Evolutionary conservation across 2,113 vertebrate species (phyloP).

Genomic region (Corythaixoides concolor): DNA sequence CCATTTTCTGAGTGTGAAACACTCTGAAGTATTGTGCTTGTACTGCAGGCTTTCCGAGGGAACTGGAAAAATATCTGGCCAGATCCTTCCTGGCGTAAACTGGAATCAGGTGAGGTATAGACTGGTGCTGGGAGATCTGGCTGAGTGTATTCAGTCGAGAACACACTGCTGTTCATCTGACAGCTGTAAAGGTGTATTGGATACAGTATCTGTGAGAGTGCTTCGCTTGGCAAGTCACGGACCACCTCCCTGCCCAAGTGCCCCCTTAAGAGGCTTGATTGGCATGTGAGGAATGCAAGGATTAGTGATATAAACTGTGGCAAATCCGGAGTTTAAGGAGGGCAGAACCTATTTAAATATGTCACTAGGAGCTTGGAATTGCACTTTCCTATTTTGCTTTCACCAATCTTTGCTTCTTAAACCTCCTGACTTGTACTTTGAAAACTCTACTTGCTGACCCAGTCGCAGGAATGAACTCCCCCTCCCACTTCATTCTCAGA

Average conservation of each 20-base stretch:
- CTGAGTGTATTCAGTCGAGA: neutral
- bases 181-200: neutral
- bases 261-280: constrained; percentile 37
- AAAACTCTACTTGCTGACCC: neutral
- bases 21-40: neutral
- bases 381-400: neutral
- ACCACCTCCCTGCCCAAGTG: constrained; percentile 20
- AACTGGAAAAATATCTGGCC: neutral
- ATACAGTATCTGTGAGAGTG: neutral
- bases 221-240: constrained; percentile 26
- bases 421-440: neutral
- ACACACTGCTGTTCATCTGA: neutral
- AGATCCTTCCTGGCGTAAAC: neutral
- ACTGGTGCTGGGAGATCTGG: neutral
- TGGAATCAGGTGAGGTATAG: neutral
- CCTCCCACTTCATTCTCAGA: neutral
- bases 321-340: neutral
- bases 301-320: constrained; percentile 51
- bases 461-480: fast-evolving
- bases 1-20: neutral
- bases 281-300: constrained; percentile 58
- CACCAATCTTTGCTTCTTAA: neutral
- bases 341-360: neutral
- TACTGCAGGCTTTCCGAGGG: neutral
- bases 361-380: neutral